These are phyloP conservation scores for Urocitellus parryii DNA, from an alignment of 2,113 vertebrate genomes.

Conservation along the genomic window DNA sequence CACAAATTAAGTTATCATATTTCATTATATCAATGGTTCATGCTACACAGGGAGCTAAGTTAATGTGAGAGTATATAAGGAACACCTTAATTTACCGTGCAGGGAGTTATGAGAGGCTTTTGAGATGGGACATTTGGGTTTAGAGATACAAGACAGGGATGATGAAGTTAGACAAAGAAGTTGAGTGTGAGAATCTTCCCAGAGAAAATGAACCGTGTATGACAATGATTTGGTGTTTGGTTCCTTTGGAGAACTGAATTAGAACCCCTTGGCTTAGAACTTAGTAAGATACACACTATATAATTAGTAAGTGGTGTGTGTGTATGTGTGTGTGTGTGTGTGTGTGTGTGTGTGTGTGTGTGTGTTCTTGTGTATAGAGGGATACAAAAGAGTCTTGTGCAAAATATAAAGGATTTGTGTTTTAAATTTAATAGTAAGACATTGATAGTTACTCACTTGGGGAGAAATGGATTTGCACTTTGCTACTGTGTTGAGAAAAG, in stretches of 20 bases:
- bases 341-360: background rate
- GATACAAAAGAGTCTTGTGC: background rate
- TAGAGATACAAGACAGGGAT: too few species aligned
- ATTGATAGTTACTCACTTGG: background rate
- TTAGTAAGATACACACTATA: background rate
- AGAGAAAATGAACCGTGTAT: background rate
- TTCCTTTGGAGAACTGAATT: background rate
- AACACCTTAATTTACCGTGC: background rate
- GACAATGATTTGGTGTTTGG: background rate
- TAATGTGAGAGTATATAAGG: background rate
- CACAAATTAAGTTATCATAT: background rate
- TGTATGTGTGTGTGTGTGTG: background rate
- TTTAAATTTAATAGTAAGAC: background rate
- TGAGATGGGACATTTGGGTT: background rate
- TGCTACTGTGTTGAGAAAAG: background rate
- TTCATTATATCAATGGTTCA: background rate
- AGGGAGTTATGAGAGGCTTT: background rate
- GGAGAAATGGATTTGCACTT: too few species aligned
- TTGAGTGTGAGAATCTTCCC: background rate
- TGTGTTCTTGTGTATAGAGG: background rate
- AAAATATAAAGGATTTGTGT: background rate
- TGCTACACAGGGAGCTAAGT: background rate
- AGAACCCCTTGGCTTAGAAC: background rate
- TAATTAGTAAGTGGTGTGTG: background rate
- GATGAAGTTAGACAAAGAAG: background rate